phyloP scores from a whole-genome alignment of 2,113 vertebrate species.

The Ochotona curzoniae region DNA sequence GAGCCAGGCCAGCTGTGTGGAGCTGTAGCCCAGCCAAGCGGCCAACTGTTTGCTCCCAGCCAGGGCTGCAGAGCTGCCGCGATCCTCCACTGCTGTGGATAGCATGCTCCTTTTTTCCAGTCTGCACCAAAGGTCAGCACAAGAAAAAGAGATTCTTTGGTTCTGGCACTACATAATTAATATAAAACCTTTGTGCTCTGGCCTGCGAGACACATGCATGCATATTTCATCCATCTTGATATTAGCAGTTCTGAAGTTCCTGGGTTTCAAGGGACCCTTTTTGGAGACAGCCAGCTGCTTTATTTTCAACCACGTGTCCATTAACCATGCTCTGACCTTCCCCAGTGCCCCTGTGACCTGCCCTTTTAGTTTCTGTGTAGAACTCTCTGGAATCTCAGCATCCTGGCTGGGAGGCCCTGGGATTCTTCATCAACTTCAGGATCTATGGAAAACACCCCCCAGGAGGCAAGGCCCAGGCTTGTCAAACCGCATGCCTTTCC shows the following conservation, averaged over 20 bases:
- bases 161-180: not conserved
- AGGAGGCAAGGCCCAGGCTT: not conserved
- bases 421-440: not conserved
- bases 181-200: not conserved
- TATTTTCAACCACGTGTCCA: not conserved
- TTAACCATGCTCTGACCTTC: not conserved
- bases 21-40: slow-evolving; percentile 57
- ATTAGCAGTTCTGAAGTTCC: not conserved
- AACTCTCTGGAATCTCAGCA: not conserved
- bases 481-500: not conserved
- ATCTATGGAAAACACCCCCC: not conserved
- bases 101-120: not conserved
- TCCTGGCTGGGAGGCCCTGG: not conserved
- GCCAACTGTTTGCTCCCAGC: slow-evolving; percentile 64
- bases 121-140: not conserved
- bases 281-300: not conserved
- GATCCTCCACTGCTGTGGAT: not conserved
- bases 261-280: not conserved
- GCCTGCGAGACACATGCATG: not conserved
- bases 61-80: not conserved
- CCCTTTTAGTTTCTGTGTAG: not conserved
- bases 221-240: not conserved
- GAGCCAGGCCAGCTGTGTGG: slow-evolving; percentile 74
- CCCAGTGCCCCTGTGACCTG: not conserved
- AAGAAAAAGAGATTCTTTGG: slow-evolving; percentile 22